phyloP scores from a whole-genome alignment of 2,888 invertebrate species.

The Melieria crassipennis region DNA sequence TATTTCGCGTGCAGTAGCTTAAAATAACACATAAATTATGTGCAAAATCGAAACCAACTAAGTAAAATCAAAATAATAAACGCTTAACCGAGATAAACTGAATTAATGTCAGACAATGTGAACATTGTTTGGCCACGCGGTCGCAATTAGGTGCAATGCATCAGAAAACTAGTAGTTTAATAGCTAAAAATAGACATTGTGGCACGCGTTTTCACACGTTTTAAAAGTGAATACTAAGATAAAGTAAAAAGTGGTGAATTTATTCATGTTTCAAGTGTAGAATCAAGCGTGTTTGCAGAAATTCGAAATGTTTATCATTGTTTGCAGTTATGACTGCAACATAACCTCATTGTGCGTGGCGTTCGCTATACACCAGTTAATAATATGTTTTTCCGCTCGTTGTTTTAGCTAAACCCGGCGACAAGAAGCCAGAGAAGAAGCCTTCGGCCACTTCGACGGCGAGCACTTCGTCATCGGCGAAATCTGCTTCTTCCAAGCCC shows the following conservation, averaged over 20 bases:
- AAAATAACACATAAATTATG: conserved; percentile 39
- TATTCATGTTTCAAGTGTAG: neutral
- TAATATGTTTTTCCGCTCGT: conserved; percentile 17
- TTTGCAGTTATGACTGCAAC: neutral
- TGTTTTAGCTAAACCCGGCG: conserved; percentile 69
- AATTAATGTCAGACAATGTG: conserved; percentile 15
- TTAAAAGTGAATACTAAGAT: neutral
- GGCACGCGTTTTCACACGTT: too few species aligned
- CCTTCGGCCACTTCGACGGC: conserved; percentile 61
- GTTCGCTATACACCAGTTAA: conserved; percentile 30
- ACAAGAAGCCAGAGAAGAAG: conserved; percentile 70
- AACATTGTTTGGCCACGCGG: conserved; percentile 50
- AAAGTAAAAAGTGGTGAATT: neutral
- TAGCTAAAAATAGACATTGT: neutral
- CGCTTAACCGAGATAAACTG: conserved; percentile 17
- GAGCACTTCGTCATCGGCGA: conserved; percentile 63
- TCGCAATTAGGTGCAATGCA: conserved; percentile 18
- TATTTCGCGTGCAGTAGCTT: neutral
- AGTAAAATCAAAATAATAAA: conserved; percentile 12
- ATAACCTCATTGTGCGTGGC: conserved; percentile 49
- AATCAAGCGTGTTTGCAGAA: too few species aligned
- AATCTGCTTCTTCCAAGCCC: conserved; percentile 58
- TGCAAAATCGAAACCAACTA: conserved; percentile 39
- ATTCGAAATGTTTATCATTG: conserved; percentile 28
- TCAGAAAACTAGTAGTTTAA: too few species aligned